A percentile compares a stretch with the other conserved stretches of the same genome.
Conservation (phyloP, 2,113 vertebrate genomes). For the Antechinus flavipes region DNA sequence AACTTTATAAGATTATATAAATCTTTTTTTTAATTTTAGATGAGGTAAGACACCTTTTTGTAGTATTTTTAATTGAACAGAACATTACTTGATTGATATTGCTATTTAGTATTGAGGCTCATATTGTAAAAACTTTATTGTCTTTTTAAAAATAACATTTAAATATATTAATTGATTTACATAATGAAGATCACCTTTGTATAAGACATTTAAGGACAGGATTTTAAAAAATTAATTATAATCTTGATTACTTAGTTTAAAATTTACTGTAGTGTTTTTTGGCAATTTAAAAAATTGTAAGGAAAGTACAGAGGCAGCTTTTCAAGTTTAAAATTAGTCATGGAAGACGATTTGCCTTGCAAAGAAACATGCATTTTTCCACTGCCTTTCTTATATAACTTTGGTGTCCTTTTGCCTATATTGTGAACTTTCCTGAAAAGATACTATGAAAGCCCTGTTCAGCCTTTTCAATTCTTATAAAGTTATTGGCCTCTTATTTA, state of each 20-base stretch:
- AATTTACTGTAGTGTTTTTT: background rate
- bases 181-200: slow-evolving; percentile 24
- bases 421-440: background rate
- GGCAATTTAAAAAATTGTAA: slow-evolving; percentile 4
- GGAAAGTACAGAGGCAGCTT: slow-evolving; percentile 10
- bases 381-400: background rate
- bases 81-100: background rate
- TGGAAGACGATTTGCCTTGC: background rate
- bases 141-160: background rate
- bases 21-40: background rate
- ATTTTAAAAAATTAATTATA: background rate
- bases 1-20: background rate
- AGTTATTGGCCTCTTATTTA: background rate
- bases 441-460: background rate
- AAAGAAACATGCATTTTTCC: background rate
- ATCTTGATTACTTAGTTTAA: slow-evolving; percentile 35
- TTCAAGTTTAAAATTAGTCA: slow-evolving; percentile 25
- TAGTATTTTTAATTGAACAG: slow-evolving; percentile 9
- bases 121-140: slow-evolving; percentile 4
- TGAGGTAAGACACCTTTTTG: background rate
- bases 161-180: slow-evolving; percentile 22
- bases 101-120: slow-evolving; percentile 17
- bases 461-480: background rate
- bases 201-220: slow-evolving; percentile 9
- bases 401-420: background rate